These are phyloP conservation scores for Orthosia gothica DNA, from an alignment of 2,888 invertebrate species.

Conservation along the genomic window DNA sequence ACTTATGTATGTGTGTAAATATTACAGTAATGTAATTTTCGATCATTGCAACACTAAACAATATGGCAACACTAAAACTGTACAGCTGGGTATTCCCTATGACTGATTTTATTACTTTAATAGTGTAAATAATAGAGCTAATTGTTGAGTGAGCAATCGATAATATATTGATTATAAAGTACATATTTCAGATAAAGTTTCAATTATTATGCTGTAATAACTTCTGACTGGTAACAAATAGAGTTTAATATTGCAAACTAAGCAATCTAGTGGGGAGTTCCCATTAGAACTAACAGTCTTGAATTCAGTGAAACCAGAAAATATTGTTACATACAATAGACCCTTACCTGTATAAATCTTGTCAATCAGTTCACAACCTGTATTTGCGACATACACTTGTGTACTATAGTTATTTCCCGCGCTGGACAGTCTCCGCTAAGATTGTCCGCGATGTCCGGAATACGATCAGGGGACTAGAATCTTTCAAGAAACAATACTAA, in stretches of 20 bases:
- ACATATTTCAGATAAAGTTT: too few species aligned
- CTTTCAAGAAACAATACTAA: too few species aligned
- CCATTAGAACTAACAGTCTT: background rate
- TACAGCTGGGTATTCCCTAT: background rate
- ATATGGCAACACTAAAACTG: background rate
- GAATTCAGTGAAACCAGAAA: background rate
- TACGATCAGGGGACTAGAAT: too few species aligned
- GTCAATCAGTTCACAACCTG: background rate
- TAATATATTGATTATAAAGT: background rate
- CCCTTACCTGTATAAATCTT: background rate
- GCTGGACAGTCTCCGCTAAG: background rate
- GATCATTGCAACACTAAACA: background rate
- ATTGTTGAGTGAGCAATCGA: background rate
- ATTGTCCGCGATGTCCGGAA: background rate
- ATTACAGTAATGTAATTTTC: background rate
- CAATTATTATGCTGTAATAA: background rate
- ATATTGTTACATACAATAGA: background rate
- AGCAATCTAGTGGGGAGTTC: background rate
- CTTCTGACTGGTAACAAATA: background rate
- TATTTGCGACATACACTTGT: background rate
- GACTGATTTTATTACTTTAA: background rate
- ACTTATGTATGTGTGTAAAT: too few species aligned
- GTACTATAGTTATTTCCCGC: background rate
- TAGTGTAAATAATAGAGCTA: background rate
- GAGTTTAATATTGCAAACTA: slow-evolving; percentile 3